phyloP scores from a whole-genome alignment of 2,888 invertebrate species.

The Folsomia candida region DNA sequence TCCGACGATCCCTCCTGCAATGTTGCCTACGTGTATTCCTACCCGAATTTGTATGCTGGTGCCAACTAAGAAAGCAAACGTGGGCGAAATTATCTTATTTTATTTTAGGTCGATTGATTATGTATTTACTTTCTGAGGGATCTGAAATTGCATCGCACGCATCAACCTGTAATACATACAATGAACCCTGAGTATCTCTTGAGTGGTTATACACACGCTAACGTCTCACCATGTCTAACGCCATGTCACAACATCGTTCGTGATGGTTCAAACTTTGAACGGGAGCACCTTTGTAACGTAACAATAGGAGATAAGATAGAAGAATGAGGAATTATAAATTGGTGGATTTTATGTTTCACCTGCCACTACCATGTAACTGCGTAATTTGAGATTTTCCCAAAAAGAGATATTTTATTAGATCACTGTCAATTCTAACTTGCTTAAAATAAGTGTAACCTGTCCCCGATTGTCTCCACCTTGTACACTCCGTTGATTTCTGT shows the following conservation, averaged over 20 bases:
- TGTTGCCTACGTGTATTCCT: conserved; percentile 86
- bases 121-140: conserved; percentile 28
- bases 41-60: conserved; percentile 76
- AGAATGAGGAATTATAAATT: not conserved
- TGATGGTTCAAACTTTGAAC: conserved; percentile 86
- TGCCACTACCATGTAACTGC: conserved; percentile 97
- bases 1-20: conserved; percentile 91
- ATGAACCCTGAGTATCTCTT: too few relatives aligned
- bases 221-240: conserved; percentile 68
- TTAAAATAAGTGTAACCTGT: too few relatives aligned
- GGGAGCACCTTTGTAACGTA: conserved; percentile 65
- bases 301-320: not conserved
- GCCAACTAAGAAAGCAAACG: too few relatives aligned
- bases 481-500: conserved; percentile 91
- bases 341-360: conserved; percentile 53
- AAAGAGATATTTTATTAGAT: too few relatives aligned
- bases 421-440: too few relatives aligned
- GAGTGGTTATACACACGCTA: too few relatives aligned
- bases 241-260: conserved; percentile 90
- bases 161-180: too few relatives aligned
- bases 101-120: not conserved
- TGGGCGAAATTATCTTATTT: not conserved
- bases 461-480: conserved; percentile 73
- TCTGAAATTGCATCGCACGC: conserved; percentile 63
- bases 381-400: too few relatives aligned